These are phyloP conservation scores for Scrobipalpa atriplicella DNA, from an alignment of 2,888 invertebrate species.

Conservation along the genomic window DNA sequence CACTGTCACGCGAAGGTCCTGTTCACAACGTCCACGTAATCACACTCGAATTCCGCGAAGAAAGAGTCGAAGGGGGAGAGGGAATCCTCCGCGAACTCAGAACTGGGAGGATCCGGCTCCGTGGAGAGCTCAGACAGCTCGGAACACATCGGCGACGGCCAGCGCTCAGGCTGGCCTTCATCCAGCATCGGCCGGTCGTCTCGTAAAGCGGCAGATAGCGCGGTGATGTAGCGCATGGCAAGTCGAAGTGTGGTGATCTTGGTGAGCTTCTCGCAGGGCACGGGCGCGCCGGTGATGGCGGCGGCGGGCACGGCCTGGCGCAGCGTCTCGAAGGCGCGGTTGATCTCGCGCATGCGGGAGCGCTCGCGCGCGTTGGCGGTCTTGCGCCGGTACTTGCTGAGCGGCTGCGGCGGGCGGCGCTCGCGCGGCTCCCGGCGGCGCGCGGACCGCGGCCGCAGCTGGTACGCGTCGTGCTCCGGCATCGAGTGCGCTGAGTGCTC, in stretches of 20 bases:
- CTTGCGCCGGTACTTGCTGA: conserved; percentile 94
- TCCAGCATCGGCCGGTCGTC: conserved; percentile 46
- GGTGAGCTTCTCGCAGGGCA: conserved; percentile 90
- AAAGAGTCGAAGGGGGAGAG: conserved; percentile 83
- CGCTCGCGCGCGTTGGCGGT: conserved; percentile 95
- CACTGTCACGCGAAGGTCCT: conserved; percentile 77
- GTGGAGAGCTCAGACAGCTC: conserved; percentile 80
- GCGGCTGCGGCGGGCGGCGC: conserved; percentile 86
- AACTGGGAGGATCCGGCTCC: conserved; percentile 74
- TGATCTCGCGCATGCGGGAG: conserved; percentile 94
- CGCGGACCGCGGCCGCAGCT: conserved; percentile 79
- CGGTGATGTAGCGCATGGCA: conserved; percentile 94
- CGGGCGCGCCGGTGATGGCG: conserved; percentile 75
- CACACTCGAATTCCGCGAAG: conserved; percentile 78
- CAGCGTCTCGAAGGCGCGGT: conserved; percentile 93
- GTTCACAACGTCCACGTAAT: conserved; percentile 60
- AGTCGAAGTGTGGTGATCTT: conserved; percentile 94
- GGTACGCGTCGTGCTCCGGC: conserved; percentile 81
- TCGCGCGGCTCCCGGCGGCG: conserved; percentile 77
- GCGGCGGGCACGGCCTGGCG: conserved; percentile 88
- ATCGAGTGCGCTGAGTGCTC: conserved; percentile 70
- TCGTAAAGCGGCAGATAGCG: conserved; percentile 87
- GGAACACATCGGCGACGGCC: conserved; percentile 77
- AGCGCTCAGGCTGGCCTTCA: conserved; percentile 49
- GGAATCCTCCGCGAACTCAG: conserved; percentile 79